Base-by-base conservation (phyloP, 35 echinoderm and acorn worm species). In the Heliocidaris tuberculata region DNA sequence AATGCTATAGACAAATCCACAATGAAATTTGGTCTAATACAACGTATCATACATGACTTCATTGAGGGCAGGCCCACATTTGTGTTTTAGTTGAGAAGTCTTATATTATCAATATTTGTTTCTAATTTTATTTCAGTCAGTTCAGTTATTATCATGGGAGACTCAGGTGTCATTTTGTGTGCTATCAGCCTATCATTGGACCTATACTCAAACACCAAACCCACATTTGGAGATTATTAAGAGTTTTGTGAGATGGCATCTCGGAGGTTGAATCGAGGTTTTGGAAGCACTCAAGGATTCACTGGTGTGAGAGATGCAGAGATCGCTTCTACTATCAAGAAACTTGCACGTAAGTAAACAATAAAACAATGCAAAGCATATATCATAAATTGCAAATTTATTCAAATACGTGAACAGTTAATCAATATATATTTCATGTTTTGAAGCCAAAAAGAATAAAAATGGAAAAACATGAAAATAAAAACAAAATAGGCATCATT, bases 281-380 rank as follows among this genome's bases (percentile, higher is more conserved):
- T 89, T 89, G 87, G 87, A 48, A 89, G 87, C 47, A n/a, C 87
- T 16, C 87, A 89, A 89, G 87, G 87, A 2, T 89, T 89, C 47
- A 89, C 87, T 47, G 87, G 87, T 47, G 9, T 89, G 87, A 32
- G 87, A 89, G 47, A 89, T 89, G 87, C 87, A 17, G 87, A 89
- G 29, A 89, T 89, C 5, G 87, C 87, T 2, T 8, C 5, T 4
- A 89, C 87, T 17, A 89, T 89, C 87, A 89, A 48, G 47, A 89
- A 89, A n/a, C 87, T 89, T 89, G 87, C 87, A 32, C 7, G 87
- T 89, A 48, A 89, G 87, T 89, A 7, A 27, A 42, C 35, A 42
- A 42, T 42, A 3, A 7, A 27, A 42, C 35, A 42, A 42, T 42
- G 35, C 35, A 42, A 42, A 42, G 35, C 35, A 1, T 42, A 42